Evolutionary conservation across 2,113 vertebrate genomes (phyloP).

Genomic region (Bambusicola thoracicus): DNA sequence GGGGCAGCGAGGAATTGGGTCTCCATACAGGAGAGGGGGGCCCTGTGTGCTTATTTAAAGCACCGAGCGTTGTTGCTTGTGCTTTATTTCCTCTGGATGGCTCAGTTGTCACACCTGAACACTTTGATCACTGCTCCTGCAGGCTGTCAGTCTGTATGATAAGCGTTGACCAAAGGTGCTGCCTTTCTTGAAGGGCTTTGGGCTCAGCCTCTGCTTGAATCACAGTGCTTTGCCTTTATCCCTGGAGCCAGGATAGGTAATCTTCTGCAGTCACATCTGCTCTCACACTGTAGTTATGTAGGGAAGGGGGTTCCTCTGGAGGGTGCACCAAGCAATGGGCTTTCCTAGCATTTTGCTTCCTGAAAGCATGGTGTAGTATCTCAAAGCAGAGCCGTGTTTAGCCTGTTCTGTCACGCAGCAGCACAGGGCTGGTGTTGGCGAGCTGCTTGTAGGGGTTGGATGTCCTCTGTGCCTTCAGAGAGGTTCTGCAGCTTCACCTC

Average conservation of each 20-base stretch:
- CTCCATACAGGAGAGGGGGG: fast-evolving
- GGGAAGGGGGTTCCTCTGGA: background rate
- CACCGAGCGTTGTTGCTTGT: background rate
- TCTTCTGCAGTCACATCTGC: background rate
- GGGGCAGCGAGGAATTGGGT: background rate
- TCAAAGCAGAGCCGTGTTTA: background rate
- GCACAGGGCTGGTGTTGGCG: background rate
- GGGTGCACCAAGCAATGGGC: background rate
- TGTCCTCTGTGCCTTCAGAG: background rate
- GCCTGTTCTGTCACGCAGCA: background rate
- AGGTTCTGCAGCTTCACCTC: background rate
- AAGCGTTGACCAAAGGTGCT: background rate
- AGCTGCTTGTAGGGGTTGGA: background rate
- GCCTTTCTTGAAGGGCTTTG: background rate
- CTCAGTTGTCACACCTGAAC: background rate
- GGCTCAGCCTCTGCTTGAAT: background rate
- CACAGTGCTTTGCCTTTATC: background rate
- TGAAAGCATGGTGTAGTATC: background rate
- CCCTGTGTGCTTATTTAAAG: background rate
- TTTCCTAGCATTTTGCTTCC: background rate
- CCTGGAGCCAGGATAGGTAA: too few species aligned
- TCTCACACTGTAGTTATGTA: background rate
- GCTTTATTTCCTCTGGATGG: background rate
- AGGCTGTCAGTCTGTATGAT: background rate
- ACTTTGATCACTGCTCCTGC: background rate